phyloP scores from a whole-genome alignment of 2,113 vertebrate species.

The Hippocampus zosterae region DNA sequence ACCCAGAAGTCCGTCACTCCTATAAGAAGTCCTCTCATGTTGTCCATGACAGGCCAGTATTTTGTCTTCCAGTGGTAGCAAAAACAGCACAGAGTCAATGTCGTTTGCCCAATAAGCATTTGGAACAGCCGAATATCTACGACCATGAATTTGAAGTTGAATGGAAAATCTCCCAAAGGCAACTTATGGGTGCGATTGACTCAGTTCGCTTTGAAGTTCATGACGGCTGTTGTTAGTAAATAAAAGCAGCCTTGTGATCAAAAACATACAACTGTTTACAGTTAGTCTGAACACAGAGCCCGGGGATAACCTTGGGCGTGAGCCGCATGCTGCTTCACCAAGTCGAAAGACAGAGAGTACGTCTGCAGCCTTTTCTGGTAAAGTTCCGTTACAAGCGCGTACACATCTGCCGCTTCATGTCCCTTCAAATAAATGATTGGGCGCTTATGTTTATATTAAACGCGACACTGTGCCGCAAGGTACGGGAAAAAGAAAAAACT shows the following conservation, averaged over 20 bases:
- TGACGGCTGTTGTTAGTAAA: neutral
- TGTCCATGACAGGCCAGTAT: too few relatives aligned
- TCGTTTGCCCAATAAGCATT: too few relatives aligned
- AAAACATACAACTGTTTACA: neutral
- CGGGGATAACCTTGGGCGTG: neutral
- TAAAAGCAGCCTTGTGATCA: too few relatives aligned
- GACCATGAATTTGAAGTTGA: neutral
- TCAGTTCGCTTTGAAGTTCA: neutral
- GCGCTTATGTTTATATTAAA: neutral
- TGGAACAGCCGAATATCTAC: too few relatives aligned
- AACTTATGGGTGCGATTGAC: neutral
- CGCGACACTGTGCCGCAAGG: neutral
- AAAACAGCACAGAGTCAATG: too few relatives aligned
- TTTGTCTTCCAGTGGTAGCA: too few relatives aligned
- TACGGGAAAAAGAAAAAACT: too few relatives aligned
- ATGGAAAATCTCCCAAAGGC: neutral
- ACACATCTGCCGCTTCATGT: neutral
- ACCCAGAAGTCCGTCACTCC: too few relatives aligned
- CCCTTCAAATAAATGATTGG: neutral
- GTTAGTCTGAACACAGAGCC: neutral
- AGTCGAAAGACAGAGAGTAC: neutral
- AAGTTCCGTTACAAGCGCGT: neutral
- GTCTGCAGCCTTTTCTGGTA: neutral
- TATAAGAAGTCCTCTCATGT: too few relatives aligned
- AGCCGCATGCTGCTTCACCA: neutral